A percentile compares a stretch with the other conserved stretches of the same genome.
These are phyloP conservation scores for Bufo bufo DNA, from an alignment of 2,113 vertebrate genomes.

Conservation along the genomic window DNA sequence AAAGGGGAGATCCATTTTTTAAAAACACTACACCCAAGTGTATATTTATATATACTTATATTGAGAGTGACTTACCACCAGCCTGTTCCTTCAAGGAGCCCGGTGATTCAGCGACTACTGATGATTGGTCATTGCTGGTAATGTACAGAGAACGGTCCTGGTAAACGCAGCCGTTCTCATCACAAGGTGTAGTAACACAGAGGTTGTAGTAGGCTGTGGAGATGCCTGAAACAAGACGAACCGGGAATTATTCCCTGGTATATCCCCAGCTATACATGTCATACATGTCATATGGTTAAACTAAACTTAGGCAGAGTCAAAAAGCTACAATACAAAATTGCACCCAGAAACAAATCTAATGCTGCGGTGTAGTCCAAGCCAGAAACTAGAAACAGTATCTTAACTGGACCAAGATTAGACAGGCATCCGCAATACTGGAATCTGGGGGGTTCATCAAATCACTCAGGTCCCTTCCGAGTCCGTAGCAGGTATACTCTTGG, in stretches of 20 bases:
- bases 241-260: not conserved
- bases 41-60: not conserved
- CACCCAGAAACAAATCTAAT: not conserved
- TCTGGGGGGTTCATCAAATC: too few species aligned
- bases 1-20: not conserved
- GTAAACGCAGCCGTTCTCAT: conserved; percentile 69
- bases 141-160: conserved; percentile 69
- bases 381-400: too few species aligned
- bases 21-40: not conserved
- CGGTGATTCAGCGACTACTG: conserved; percentile 65
- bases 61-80: conserved; percentile 61
- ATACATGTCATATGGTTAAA: not conserved
- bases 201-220: conserved; percentile 69
- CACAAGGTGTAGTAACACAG: conserved; percentile 65
- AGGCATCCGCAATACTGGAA: too few species aligned
- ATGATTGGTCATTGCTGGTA: conserved; percentile 69
- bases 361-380: too few species aligned
- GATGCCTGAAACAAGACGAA: conserved; percentile 63
- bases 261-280: not conserved
- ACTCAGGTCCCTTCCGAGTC: too few species aligned
- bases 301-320: not conserved
- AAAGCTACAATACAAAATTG: not conserved
- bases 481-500: too few species aligned
- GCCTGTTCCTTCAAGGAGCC: conserved; percentile 68
- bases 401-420: too few species aligned